These are phyloP conservation scores for Polia nebulosa DNA, from an alignment of 2,888 invertebrate species.

Conservation along the genomic window DNA sequence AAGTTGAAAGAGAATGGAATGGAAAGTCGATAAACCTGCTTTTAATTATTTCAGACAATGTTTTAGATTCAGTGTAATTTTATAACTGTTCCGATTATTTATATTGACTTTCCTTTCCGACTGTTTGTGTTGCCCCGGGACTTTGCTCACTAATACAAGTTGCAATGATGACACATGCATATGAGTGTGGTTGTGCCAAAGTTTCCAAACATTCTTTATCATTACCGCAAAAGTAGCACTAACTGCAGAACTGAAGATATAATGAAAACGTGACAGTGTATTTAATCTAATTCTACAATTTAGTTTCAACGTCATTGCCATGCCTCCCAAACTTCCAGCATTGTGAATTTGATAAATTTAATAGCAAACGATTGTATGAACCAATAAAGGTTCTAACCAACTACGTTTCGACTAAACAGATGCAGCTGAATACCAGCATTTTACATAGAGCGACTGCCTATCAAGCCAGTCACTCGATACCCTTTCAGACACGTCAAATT, in stretches of 20 bases:
- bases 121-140: too few species aligned
- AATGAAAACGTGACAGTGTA: background rate
- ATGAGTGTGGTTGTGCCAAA: background rate
- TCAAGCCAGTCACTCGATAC: background rate
- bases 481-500: too few species aligned
- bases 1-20: background rate
- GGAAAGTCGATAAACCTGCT: background rate
- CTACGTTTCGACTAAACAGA: background rate
- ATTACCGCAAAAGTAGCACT: background rate
- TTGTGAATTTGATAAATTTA: background rate
- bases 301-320: background rate
- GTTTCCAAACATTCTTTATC: too few species aligned
- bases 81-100: too few species aligned
- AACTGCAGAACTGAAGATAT: background rate
- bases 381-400: background rate
- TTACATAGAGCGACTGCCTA: background rate
- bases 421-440: background rate
- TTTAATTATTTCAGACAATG: background rate
- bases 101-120: background rate
- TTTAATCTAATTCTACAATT: background rate
- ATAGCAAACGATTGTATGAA: constrained; percentile 10
- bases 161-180: constrained; percentile 11
- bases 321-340: too few species aligned
- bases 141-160: background rate
- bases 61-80: background rate